Evolutionary conservation across 2,888 invertebrate genomes (phyloP).

Genomic region (Eucera pruinosa): DNA sequence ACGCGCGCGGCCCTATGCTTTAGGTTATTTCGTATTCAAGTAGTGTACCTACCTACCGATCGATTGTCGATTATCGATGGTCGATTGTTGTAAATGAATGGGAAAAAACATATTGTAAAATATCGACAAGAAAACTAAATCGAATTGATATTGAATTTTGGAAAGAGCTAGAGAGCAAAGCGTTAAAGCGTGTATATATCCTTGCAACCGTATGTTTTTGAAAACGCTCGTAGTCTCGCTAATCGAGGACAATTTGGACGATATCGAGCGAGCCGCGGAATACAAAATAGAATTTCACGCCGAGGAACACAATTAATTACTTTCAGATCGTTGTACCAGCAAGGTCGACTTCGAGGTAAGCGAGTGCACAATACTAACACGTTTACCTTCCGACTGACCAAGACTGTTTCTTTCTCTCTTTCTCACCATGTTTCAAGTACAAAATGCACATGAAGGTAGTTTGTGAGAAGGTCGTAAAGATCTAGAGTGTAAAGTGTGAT

Average conservation of each 20-base stretch:
- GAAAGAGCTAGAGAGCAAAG: neutral
- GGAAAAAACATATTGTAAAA: too few relatives aligned
- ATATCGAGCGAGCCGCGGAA: constrained; percentile 12
- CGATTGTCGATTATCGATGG: neutral
- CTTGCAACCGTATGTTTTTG: constrained; percentile 9
- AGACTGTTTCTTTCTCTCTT: constrained; percentile 5
- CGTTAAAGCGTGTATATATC: neutral
- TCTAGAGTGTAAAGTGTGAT: neutral
- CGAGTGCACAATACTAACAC: constrained; percentile 39
- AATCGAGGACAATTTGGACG: constrained; percentile 41
- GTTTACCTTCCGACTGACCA: constrained; percentile 51
- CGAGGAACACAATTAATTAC: constrained; percentile 48
- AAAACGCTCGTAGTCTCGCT: constrained; percentile 1
- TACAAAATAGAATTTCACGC: constrained; percentile 31
- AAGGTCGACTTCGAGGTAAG: constrained; percentile 54
- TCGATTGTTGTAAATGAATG: neutral
- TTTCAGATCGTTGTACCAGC: constrained; percentile 53
- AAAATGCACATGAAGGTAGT: neutral
- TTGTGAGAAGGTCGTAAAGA: neutral
- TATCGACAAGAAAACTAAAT: neutral
- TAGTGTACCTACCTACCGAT: too few relatives aligned
- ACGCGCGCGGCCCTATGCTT: too few relatives aligned
- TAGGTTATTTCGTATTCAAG: neutral
- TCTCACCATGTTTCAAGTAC: constrained; percentile 20
- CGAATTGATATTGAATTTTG: neutral